Base-by-base conservation (phyloP, 2,113 vertebrate species). In the Dermatemys mawii region DNA sequence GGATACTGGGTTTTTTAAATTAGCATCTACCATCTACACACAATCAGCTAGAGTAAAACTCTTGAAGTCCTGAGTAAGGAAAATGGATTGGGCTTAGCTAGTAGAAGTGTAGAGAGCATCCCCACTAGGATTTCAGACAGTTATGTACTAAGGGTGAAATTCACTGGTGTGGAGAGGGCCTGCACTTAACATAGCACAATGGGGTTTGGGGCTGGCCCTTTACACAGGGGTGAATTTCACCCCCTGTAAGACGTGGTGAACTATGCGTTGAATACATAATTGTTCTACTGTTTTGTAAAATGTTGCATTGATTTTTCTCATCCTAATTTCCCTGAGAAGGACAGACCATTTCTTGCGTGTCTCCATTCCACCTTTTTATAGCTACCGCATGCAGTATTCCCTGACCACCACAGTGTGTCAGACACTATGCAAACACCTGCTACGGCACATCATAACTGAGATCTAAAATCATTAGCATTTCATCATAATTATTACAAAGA, bases 71-170 rank as follows among this genome's bases (percentile, higher is more conserved):
- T 24, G n/a, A 8, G 5, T 1, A 9, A 54, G 44, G n/a, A 29
- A 32, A 1, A 3, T 11, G 29, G 46, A 24, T 38, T 22, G 19
- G 35, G 22, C 5, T 70, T n/a, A 70, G 63, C 10, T 67, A n/a
- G 60, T n/a, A 81, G 38, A 1, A 0, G 21, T 14, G 3, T 53
- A 11, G 1, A 1, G 46, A 6, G 1, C 1, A 1, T 75, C 11
- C 29, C 44, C 11, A 60, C 1, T 10, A 6, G 12, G n/a, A 6
- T 1, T 1, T 2, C 35, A 70, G 14, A 1, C 2, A 14, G 2
- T 27, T 21, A 60, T 70, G 10, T 86, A 38, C 1, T 24, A 21
- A 5, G n/a, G 24, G 13, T 4, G 54, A 27, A 5, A 0, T 8
- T 11, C 44, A 14, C 49, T 63, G 3, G 38, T 3, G 8, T 3